Evolutionary conservation across 2,888 invertebrate genomes (phyloP).

Genomic region (Plebejus anna): DNA sequence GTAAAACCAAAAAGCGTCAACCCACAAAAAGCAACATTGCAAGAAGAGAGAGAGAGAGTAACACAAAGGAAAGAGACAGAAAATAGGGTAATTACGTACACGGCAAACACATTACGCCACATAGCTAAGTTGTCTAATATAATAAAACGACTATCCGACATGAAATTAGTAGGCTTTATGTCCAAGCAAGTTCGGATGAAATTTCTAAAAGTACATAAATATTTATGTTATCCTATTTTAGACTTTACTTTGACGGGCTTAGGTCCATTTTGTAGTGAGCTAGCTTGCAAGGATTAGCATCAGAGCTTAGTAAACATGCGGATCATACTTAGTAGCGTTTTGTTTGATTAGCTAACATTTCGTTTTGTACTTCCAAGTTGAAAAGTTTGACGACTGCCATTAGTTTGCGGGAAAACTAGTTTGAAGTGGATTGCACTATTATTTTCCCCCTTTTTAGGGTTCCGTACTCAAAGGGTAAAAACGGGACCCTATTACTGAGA

Average conservation of each 20-base stretch:
- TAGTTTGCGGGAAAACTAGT: not conserved
- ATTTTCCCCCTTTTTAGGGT: not conserved
- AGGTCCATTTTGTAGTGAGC: not conserved
- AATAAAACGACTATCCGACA: constrained; percentile 40
- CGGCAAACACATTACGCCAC: constrained; percentile 36
- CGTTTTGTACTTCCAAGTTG: constrained; percentile 36
- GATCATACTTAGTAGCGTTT: constrained; percentile 42
- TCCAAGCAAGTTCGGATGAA: constrained; percentile 39
- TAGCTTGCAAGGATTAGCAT: constrained; percentile 33
- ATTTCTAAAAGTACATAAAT: constrained; percentile 30
- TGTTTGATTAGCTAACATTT: constrained; percentile 46
- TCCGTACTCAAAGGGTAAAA: too few relatives aligned
- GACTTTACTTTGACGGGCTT: not conserved
- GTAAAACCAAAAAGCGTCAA: not conserved
- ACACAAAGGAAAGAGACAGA: not conserved
- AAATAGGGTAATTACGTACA: constrained; percentile 41
- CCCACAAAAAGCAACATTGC: not conserved
- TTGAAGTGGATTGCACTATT: not conserved
- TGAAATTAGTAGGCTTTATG: constrained; percentile 42
- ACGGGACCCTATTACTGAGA: too few relatives aligned
- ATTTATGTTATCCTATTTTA: not conserved
- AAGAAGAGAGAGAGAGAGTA: not conserved
- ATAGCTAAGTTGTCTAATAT: constrained; percentile 40
- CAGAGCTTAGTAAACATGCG: constrained; percentile 38
- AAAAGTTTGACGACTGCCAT: not conserved